Percentiles rank a stretch among this genome's conserved stretches.
phyloP scores from a whole-genome alignment of 1,140 invertebrate genomes.

The Wiebesia pumilae region DNA sequence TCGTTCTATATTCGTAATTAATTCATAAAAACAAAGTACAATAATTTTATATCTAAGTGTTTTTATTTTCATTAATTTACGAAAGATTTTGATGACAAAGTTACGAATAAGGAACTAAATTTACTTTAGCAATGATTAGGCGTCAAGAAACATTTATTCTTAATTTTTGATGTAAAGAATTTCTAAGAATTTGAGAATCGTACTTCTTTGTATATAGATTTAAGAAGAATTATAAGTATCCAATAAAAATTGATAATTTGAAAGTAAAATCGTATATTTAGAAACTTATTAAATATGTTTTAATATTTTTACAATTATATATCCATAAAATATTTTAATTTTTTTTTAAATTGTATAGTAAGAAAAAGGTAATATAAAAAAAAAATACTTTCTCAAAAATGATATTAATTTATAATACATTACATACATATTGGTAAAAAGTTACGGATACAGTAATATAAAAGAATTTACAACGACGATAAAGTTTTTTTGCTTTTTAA shows the following conservation, averaged over 20 bases:
- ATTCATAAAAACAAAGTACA: background rate
- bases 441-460: too few relatives aligned
- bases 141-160: background rate
- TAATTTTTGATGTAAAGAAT: background rate
- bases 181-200: too few relatives aligned
- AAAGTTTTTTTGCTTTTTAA: too few relatives aligned
- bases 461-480: too few relatives aligned
- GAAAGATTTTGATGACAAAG: background rate
- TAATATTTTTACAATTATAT: background rate
- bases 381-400: too few relatives aligned
- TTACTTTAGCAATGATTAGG: background rate
- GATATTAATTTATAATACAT: too few relatives aligned
- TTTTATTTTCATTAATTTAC: background rate
- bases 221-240: background rate
- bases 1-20: background rate
- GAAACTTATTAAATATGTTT: background rate
- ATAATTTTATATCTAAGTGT: background rate
- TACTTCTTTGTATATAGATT: background rate
- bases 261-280: background rate
- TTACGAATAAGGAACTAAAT: background rate
- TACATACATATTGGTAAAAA: too few relatives aligned
- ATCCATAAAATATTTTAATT: too few relatives aligned
- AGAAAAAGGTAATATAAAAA: too few relatives aligned
- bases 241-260: background rate
- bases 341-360: too few relatives aligned